Evolutionary conservation across 2,113 vertebrate species (phyloP), one percentile per base, ranked within the genome.

Genomic region (Fulmarus glacialis): DNA sequence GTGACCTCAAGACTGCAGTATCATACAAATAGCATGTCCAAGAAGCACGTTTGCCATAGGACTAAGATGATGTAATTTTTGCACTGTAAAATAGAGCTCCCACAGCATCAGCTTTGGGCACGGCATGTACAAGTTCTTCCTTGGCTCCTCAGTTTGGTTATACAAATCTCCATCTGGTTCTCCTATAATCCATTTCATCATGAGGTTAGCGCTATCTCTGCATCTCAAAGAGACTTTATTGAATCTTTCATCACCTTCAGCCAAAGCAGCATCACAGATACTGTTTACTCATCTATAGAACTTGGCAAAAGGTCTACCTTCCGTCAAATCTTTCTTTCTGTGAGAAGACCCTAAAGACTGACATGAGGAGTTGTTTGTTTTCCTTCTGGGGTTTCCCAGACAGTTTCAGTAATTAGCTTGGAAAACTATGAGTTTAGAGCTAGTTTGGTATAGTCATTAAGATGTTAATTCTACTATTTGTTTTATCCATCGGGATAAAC

Each of bases 21-120:
- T 13, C 52, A 89, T 53, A 9, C 0, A 2, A 38, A 36, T 3
- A 55, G 24, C 0, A 0, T 18, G 70, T 43, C 15, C 12, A 4
- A 83, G 70, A 40, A 59, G 32, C 12, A 8, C 12, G 9, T 72
- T 50, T 67, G 70, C 66, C 11, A 2, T 3, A 18, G 29, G 13
- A 32, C 56, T 56, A 62, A 14, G 7, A 3, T 22, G 45, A 21
- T 58, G 16, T 11, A 8, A 40, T 38, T 53, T 75, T 43, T 72
- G 43, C 16, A 11, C 59, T 68, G 56, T 36, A 7, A 82, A 78
- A 34, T 0, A 55, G 36, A 74, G 47, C 32, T 85, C 22, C 47
- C 38, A 22, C 21, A 40, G 67, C 21, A 24, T 6, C 70, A 52
- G 48, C 67, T 43, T 43, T 27, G 30, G 21, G 8, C 63, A 56